Evolutionary conservation across 2,888 invertebrate genomes (phyloP), one percentile per base, ranked within the genome.

Genomic region (Griposia aprilina): DNA sequence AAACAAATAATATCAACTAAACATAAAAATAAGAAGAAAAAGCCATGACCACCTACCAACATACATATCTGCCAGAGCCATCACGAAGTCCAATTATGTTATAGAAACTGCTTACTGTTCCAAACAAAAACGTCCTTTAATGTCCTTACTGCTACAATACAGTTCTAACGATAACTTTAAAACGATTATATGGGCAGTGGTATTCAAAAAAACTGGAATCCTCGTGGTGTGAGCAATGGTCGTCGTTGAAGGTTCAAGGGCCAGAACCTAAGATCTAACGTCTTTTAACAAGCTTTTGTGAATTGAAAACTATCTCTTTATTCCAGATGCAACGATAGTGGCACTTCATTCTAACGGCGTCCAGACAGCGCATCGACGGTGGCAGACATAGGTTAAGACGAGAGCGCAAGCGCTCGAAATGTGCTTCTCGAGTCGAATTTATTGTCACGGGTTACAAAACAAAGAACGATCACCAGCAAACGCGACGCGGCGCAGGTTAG

Each of bases 251-350:
- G 91, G 90, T 92, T 92, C 94, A 92, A 91, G 70, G 89, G 87
- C 62, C 84, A 90, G 86, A 81, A 88, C 86, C 89, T 83, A 81
- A 86, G 87, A 90, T 95, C 98, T 98, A 98, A 97, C 98, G 98
- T 98, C 99, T 98, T 97, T 99, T 99, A 92, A 99, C 98, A 94
- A 99, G 97, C 97, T 99, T 99, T 96, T 99, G 98, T 95, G 98
- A 98, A 97, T 98, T 98, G 97, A 99, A 98, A 97, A 99, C 98
- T 96, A 99, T 98, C 97, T 98, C 98, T 97, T 98, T 98, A 97
- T 98, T 98, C 98, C 98, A 99, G 97, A 98, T 98, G 98, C 98
- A 98, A 96, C 98, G 98, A 97, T 98, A 98, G 97, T 98, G 98
- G 98, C 98, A 98, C 97, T 97, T 97, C 97, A 97, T 97, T 96